phyloP scores from a whole-genome alignment of 1,140 invertebrate species.

The Bombus sibiricus region DNA sequence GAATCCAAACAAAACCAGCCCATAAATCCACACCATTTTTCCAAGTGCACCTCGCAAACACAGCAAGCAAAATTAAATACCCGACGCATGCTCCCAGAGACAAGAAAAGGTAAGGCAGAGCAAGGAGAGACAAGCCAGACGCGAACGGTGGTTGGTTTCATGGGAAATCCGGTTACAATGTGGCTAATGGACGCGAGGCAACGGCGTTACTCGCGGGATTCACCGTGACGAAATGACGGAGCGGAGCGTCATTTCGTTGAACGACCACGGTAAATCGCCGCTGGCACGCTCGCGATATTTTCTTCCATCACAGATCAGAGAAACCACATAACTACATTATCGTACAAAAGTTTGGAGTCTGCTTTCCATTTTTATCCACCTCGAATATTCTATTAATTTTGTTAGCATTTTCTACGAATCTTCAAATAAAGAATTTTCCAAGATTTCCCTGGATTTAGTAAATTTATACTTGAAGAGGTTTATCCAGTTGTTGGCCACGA shows the following conservation, averaged over 20 bases:
- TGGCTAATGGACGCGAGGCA: constrained; percentile 7
- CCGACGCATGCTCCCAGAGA: neutral
- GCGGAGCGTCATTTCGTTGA: constrained; percentile 32
- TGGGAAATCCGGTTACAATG: constrained; percentile 35
- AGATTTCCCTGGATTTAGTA: too few relatives aligned
- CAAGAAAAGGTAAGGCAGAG: neutral
- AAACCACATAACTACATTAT: neutral
- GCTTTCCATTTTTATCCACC: neutral
- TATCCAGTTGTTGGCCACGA: too few relatives aligned
- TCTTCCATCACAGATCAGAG: neutral
- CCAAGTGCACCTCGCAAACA: neutral
- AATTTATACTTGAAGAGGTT: too few relatives aligned
- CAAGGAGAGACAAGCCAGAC: neutral
- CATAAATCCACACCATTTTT: constrained; percentile 7
- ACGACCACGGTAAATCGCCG: constrained; percentile 20
- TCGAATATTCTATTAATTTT: too few relatives aligned
- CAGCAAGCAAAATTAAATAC: constrained; percentile 50
- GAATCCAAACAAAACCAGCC: neutral
- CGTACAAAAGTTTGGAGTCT: neutral
- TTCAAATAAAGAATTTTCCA: neutral
- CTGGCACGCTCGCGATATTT: neutral
- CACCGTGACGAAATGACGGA: constrained; percentile 44
- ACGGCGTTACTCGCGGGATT: constrained; percentile 4
- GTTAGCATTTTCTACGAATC: neutral
- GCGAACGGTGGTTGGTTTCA: constrained; percentile 10